Evolutionary conservation across 2,888 invertebrate species (phyloP), one percentile per base, ranked within the genome.

Genomic region (Empis livida): DNA sequence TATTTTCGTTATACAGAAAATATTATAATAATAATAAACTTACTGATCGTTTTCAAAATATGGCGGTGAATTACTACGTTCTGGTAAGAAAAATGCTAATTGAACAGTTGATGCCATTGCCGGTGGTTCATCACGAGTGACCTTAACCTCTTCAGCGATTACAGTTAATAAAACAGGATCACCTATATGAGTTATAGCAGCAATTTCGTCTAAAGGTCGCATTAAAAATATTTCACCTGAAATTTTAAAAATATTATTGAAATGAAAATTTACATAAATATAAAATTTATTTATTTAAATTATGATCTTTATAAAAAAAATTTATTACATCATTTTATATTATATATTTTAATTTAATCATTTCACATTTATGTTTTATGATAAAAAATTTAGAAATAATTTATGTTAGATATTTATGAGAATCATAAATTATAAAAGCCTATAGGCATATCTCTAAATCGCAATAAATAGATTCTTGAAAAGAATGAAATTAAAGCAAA

Each of bases 81-180:
- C 83, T n/a, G 82, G 84, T 46, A 86, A 73, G 52, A 90, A 80
- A 55, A 92, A 79, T 11, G 90, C 91, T 48, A 92, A 75, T 62
- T 86, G 85, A 8, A 87, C 87, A 0, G 84, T 82, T 2, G 85
- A 79, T 20, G 87, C 84, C 75, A 85, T 84, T 17, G 87, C 82
- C 53, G 84, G 82, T 11, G 81, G 83, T 56, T 85, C 85, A 52
- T 81, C 78, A 53, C 82, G 75, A 49, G 77, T 77, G 53, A 80
- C 71, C 55, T 84, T 76, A 51, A 91, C 83, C 70, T 91, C 91
- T 65, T 90, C 89, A 4, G 91, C 91, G 44, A 89, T 80, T 45
- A 91, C 83, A 2, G 84, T 87, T 51, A 91, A 74, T 43, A 89
- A 73, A 47, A 91, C 83, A 3, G 91, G 90, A 47, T 87, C 82